Percentiles rank a stretch among this genome's conserved stretches.
Evolutionary conservation across 2,888 invertebrate genomes (phyloP).

Genomic region (Diaprepes abbreviatus): DNA sequence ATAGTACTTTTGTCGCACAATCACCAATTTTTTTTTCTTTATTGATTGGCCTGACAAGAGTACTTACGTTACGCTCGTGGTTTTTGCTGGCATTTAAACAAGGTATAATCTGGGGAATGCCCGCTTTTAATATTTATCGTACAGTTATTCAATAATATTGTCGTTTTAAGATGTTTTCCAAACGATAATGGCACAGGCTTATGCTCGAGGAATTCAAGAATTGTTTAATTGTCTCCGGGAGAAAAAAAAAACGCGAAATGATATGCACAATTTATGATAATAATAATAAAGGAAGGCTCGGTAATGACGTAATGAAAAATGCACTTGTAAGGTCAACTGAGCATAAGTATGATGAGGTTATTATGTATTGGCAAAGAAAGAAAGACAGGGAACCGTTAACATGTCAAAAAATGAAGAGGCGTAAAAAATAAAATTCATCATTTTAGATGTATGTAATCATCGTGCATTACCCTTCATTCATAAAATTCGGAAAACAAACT

Average conservation of each 20-base stretch:
- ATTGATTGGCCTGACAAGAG: too few relatives aligned
- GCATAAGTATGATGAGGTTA: background rate
- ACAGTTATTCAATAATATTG: constrained; percentile 41
- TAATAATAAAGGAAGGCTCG: constrained; percentile 17
- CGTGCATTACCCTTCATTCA: too few relatives aligned
- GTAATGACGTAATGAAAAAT: constrained; percentile 15
- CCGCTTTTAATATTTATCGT: constrained; percentile 21
- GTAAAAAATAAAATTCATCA: too few relatives aligned
- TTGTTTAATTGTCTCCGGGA: constrained; percentile 25
- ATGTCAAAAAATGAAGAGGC: too few relatives aligned
- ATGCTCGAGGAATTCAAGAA: background rate
- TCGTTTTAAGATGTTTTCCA: constrained; percentile 3
- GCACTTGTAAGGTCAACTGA: constrained; percentile 13
- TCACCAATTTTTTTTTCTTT: too few relatives aligned
- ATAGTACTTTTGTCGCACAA: too few relatives aligned
- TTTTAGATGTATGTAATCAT: too few relatives aligned
- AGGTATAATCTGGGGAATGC: background rate
- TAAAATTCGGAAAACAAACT: too few relatives aligned
- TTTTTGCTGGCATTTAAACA: background rate
- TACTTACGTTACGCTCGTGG: background rate
- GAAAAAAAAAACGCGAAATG: constrained; percentile 23
- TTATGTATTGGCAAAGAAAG: too few relatives aligned
- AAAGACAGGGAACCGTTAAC: too few relatives aligned
- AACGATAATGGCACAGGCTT: constrained; percentile 12
- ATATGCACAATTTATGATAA: constrained; percentile 29